phyloP scores from a whole-genome alignment of 2,888 invertebrate genomes.

The Sylvicola fuscatus region DNA sequence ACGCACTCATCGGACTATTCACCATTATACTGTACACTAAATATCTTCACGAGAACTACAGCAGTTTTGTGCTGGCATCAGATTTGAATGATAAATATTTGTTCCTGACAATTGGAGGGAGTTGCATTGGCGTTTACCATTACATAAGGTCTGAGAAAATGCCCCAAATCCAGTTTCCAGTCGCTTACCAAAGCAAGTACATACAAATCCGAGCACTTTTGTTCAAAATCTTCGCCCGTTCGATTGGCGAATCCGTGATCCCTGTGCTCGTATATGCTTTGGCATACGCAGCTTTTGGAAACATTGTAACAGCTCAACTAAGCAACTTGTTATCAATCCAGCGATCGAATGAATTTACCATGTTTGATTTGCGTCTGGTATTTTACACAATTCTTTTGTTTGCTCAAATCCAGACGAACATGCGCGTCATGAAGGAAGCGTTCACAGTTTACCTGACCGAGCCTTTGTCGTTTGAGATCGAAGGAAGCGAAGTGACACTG shows the following conservation, averaged over 20 bases:
- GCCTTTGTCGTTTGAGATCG: constrained; percentile 40
- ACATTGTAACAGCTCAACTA: constrained; percentile 29
- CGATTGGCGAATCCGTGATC: constrained; percentile 35
- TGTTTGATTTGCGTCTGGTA: constrained; percentile 24
- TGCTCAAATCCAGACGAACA: too few relatives aligned
- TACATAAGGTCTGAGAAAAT: constrained; percentile 14
- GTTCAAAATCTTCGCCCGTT: constrained; percentile 32
- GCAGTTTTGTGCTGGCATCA: constrained; percentile 17
- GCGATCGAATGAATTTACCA: constrained; percentile 26
- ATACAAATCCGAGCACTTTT: constrained; percentile 40
- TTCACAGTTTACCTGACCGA: constrained; percentile 27
- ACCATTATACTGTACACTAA: constrained; percentile 49
- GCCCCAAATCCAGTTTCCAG: constrained; percentile 35
- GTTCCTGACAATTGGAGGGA: constrained; percentile 43
- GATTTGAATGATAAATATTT: constrained; percentile 36
- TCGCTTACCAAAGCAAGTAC: constrained; percentile 48
- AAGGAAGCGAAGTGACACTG: constrained; percentile 27
- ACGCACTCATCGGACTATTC: constrained; percentile 41
- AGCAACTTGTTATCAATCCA: constrained; percentile 30
- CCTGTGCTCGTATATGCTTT: constrained; percentile 39
- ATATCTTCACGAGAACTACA: constrained; percentile 36
- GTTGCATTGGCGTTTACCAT: constrained; percentile 41
- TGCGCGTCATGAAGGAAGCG: not conserved
- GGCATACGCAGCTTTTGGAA: constrained; percentile 40
- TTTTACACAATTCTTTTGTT: too few relatives aligned